Evolutionary conservation across 2,113 vertebrate genomes (phyloP), one percentile per base, ranked within the genome.

Genomic region (Eulacestoma nigropectus): DNA sequence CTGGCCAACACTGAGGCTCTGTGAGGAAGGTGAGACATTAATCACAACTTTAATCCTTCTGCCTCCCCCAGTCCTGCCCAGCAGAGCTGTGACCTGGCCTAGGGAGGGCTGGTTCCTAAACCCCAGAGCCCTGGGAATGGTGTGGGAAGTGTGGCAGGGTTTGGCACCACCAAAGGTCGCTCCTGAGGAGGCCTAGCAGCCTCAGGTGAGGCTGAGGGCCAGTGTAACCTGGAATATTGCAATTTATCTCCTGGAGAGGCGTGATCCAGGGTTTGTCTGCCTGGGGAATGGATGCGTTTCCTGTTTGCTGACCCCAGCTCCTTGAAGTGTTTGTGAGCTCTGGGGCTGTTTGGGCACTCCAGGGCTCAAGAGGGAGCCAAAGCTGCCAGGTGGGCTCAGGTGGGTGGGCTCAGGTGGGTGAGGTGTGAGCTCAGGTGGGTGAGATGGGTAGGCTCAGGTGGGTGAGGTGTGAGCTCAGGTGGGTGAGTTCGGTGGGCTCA

Each of bases 211-310:
- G 16, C 0, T 56, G 52, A 60, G 33, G 14, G 33, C 33, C 57
- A 75, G 4, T 23, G 7, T 2, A 18, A 16, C 70, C 19, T 20
- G 21, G 37, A 59, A 55, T 25, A 37, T 8, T 11, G 18, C 35
- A 68, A 6, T 47, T 41, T 9, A 8, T 25, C 47, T 47, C 30
- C 35, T 14, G 7, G 14, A 50, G 55, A 60, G 33, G 4, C 19
- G 9, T 22, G 9, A 21, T 14, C 19, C 11, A 17, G 27, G 22
- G 6, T 18, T 46, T 46, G 41, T 33, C 41, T 49, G 32, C 33
- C 12, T 4, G 0, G 84, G n/a, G 13, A 37, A 26, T 41, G 37
- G 30, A 32, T 11, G 19, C 0, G 0, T 29, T 1, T 0, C 11
- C 1, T 13, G 11, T 20, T 39, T 76, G 37, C 25, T 68, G 19